These are phyloP conservation scores for Perdix hodgsoniae DNA, from an alignment of 2,797 vertebrate species.

Conservation along the genomic window DNA sequence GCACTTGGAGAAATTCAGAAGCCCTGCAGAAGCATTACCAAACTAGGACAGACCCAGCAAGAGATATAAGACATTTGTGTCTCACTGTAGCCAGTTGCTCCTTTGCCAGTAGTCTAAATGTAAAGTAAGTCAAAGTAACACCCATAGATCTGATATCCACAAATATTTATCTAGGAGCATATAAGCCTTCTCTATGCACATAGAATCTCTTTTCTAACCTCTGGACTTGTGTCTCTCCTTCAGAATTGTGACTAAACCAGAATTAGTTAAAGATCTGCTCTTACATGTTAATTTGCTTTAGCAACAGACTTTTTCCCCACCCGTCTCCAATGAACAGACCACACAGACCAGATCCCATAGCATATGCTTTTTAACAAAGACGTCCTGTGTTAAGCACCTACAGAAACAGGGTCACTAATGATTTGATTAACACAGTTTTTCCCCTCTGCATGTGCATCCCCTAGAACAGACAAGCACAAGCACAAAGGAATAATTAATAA, in stretches of 20 bases:
- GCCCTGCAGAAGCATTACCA: neutral
- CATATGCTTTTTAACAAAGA: neutral
- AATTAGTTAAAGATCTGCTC: neutral
- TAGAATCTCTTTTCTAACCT: neutral
- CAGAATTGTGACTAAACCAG: neutral
- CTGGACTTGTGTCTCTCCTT: neutral
- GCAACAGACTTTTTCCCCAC: neutral
- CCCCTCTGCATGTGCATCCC: neutral
- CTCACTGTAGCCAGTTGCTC: neutral
- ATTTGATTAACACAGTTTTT: neutral
- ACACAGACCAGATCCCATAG: accelerated
- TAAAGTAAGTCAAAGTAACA: neutral
- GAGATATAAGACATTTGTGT: neutral
- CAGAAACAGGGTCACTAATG: neutral
- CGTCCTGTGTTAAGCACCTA: neutral
- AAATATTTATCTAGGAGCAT: neutral
- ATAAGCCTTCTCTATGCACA: neutral
- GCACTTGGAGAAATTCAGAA: neutral
- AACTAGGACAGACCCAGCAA: neutral
- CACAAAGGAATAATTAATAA: neutral
- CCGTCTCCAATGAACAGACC: neutral
- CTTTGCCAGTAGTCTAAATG: neutral
- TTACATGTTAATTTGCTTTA: neutral
- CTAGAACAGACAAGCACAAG: neutral
- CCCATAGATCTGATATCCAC: accelerated